Evolutionary conservation across 2,113 vertebrate genomes (phyloP), one percentile per base, ranked within the genome.

Genomic region (Ceratotherium simum): DNA sequence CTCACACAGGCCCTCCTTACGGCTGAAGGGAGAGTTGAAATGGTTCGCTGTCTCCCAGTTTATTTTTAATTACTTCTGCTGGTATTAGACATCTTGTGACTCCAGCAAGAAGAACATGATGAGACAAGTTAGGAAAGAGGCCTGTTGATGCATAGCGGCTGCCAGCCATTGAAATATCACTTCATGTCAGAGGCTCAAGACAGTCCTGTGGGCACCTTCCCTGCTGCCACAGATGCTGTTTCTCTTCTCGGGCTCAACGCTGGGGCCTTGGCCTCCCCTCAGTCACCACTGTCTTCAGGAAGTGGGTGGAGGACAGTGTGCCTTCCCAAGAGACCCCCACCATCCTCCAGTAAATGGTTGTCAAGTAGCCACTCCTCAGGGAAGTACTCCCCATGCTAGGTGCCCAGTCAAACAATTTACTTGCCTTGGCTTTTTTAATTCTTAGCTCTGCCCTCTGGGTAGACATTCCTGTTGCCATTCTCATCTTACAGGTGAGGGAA

Each of bases 31-130:
- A 96, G 95, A 97, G 87, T 80, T 3, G 25, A 39, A 92, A 94
- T 33, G 94, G 85, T 97, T 98, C 75, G 8, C 60, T 94, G 91
- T 98, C 82, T 97, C 94, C 33, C 0, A 1, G 82, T 51, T 98
- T 98, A 90, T 31, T 98, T 99, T 98, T 97, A 98, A 97, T 98
- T 98, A 98, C 81, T 97, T 97, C 64, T 97, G 85, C 93, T 93
- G 79, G 6, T 91, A 79, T 95, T 4, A 6, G 75, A 60, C 73
- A 69, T 92, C 90, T 85, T 97, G 62, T 92, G 94, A 87, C 42
- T 97, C 51, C 8, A n/a, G 97, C 58, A 70, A 10, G 16, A 88
- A 42, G 95, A 97, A 78, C 56, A 69, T 39, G 90, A 97, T 20
- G 94, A 89, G 92, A 70, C 84, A 65, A 33, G 69, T 93, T 58